Evolutionary conservation across 2,888 invertebrate species (phyloP).

Genomic region (Elaeidobius kamerunicus): DNA sequence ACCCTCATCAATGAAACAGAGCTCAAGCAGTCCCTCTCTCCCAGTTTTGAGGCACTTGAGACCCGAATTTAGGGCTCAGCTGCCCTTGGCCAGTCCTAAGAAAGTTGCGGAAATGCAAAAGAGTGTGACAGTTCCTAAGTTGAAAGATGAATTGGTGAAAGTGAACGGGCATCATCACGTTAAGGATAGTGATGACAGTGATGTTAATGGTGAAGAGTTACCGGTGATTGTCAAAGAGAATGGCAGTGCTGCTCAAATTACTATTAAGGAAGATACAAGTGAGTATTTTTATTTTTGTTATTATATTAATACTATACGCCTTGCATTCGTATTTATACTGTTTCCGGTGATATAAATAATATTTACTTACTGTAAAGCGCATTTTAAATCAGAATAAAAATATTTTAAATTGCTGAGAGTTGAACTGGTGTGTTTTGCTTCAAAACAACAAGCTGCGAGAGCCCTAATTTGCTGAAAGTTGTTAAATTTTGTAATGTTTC

Average conservation of each 20-base stretch:
- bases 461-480: too few relatives aligned
- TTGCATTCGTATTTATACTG: too few relatives aligned
- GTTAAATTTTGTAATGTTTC: too few relatives aligned
- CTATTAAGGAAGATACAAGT: constrained; percentile 30
- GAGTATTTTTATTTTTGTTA: constrained; percentile 17
- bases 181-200: constrained; percentile 35
- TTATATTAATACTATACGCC: too few relatives aligned
- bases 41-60: constrained; percentile 81
- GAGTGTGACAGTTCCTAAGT: constrained; percentile 45
- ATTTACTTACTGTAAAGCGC: too few relatives aligned
- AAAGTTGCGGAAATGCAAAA: constrained; percentile 45
- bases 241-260: constrained; percentile 23
- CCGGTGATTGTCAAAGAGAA: constrained; percentile 25
- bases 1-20: constrained; percentile 43
- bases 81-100: constrained; percentile 67
- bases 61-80: constrained; percentile 82
- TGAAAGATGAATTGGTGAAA: constrained; percentile 41
- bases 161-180: constrained; percentile 43
- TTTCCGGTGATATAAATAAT: too few relatives aligned
- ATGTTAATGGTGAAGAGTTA: constrained; percentile 12
- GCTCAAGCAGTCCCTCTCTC: constrained; percentile 53
- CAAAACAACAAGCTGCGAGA: too few relatives aligned
- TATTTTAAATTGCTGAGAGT: too few relatives aligned
- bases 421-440: too few relatives aligned
- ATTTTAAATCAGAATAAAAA: too few relatives aligned